Evolutionary conservation across 1,140 invertebrate genomes (phyloP).

Genomic region (Bombyx mandarina): DNA sequence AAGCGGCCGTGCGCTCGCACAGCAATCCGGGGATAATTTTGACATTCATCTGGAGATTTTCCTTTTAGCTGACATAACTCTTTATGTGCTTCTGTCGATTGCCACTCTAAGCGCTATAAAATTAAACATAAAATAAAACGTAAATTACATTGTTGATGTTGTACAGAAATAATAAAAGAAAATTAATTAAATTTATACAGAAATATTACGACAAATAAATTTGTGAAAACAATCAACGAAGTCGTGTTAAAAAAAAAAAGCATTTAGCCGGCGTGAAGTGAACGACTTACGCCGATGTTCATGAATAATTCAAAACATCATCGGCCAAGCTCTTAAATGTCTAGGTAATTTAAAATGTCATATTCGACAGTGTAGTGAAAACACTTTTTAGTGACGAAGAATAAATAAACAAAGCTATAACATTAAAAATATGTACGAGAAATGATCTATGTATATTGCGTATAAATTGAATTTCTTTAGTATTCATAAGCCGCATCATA

Average conservation of each 20-base stretch:
- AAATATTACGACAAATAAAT: not conserved
- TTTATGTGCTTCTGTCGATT: conserved; percentile 83
- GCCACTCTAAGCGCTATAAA: conserved; percentile 86
- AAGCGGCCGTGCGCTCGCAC: conserved; percentile 78
- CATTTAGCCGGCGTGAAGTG: conserved; percentile 7
- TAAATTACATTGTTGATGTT: not conserved
- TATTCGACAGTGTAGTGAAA: conserved; percentile 7
- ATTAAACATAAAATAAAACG: conserved; percentile 6
- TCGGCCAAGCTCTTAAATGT: conserved; percentile 15
- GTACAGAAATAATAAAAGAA: no score
- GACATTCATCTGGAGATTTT: conserved; percentile 90
- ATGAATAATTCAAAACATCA: conserved; percentile 29
- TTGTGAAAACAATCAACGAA: not conserved
- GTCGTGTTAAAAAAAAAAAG: not conserved
- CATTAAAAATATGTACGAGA: no score
- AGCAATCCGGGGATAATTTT: conserved; percentile 95
- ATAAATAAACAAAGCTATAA: no score
- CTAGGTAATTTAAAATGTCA: conserved; percentile 20
- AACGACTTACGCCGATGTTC: conserved; percentile 12
- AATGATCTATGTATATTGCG: no score
- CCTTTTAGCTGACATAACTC: conserved; percentile 91
- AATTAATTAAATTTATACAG: not conserved
- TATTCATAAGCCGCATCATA: not conserved
- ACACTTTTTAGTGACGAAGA: no score
- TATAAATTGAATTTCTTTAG: not conserved